A percentile compares a stretch with the other conserved stretches of the same genome.
phyloP scores from a whole-genome alignment of 2,888 invertebrate species.

The Anodontia alba region DNA sequence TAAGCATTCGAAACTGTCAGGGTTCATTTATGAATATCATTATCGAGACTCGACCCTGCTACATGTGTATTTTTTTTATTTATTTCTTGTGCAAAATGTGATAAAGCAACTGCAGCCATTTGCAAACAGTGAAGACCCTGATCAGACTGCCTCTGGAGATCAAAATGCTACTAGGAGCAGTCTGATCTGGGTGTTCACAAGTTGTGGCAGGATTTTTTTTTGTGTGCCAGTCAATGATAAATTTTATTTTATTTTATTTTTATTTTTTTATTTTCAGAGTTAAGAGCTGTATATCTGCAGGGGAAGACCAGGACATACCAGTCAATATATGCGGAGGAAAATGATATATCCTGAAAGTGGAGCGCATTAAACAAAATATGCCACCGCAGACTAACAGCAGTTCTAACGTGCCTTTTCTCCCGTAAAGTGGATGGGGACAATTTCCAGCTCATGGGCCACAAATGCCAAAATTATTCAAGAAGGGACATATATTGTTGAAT shows the following conservation, averaged over 20 bases:
- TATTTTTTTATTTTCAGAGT: neutral
- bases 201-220: no score
- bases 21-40: no score
- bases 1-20: no score
- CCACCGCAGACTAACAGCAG: no score
- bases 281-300: neutral
- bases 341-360: constrained; percentile 22
- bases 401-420: constrained; percentile 19
- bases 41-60: no score
- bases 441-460: constrained; percentile 19
- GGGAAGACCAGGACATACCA: neutral
- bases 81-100: no score
- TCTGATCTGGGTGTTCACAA: neutral
- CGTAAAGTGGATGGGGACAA: constrained; percentile 29
- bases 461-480: constrained; percentile 31
- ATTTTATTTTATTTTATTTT: neutral
- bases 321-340: constrained; percentile 28
- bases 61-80: no score
- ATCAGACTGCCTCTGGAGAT: no score
- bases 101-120: no score
- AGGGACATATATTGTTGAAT: constrained; percentile 52
- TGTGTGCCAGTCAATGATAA: neutral
- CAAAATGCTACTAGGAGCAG: neutral
- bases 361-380: neutral
- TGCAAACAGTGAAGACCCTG: no score